Base-by-base conservation (phyloP, 92 coral and sea anemone species). In the Heliopora coerulea region DNA sequence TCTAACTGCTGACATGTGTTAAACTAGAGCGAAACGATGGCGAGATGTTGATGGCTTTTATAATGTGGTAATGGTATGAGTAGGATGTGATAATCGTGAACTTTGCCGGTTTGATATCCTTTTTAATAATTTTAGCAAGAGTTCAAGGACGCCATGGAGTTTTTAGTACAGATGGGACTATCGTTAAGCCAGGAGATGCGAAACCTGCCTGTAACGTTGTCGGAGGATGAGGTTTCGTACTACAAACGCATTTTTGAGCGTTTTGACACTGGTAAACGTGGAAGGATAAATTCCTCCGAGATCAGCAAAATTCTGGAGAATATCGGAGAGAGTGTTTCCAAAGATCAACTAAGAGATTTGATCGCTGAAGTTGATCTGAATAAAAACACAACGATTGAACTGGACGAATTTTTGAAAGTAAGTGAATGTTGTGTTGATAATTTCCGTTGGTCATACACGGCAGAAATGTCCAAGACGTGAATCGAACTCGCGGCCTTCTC, bases 151-250 rank as follows among this genome's bases (percentile, higher is more conserved):
- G 95, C 96, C 0, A 79, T 65, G 10, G 83, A 46, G 25, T 93
- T 84, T 70, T 88, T 93, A 21, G 96, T 83, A 29, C 91, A 85
- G 35, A 89, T 93, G 96, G 98, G 98, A 19, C 72, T 93, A 68
- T 85, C 84, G 31, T 88, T 89, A 0, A 88, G 65, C 27, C 83
- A 85, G 3, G 79, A 93, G 60, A 81, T 87, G 13, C 84, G 91
- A 1, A 86, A 82, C 39, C 86, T 83, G 39, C 91, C 89, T 44
- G 85, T 91, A 56, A 85, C 89, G 34, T 80, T 91, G 62, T 83
- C 83, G 34, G 86, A 83, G n/a, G 82, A 76, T 56, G 97, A 91
- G 52, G 59, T 85, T 37, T 49, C 69, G 12, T 77, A 85, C 21
- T 88, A 88, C 85, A 79, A 85, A 75, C 78, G 54, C 56, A 46